Conservation (phyloP, 1,140 invertebrate genomes). For the Brachionus rubens region DNA sequence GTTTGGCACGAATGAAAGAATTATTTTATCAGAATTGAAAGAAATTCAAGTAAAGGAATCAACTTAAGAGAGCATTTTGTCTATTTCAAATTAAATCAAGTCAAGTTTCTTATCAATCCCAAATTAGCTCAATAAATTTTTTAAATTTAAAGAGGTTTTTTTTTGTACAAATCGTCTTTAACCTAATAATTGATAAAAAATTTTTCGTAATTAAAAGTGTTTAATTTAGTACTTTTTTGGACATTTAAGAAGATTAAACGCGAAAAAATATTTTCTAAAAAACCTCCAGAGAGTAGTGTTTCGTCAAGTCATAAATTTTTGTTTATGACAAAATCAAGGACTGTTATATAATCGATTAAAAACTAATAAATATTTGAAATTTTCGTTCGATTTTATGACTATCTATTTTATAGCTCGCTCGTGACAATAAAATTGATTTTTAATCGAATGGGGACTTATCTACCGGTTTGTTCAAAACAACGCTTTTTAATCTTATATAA, state of each 20-base stretch:
- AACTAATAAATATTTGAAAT: conserved; percentile 32
- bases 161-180: neutral
- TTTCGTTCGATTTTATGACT: neutral
- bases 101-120: too few relatives aligned
- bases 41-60: too few relatives aligned
- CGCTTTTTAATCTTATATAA: conserved; percentile 5
- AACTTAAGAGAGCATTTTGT: too few relatives aligned
- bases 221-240: neutral
- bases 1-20: too few relatives aligned
- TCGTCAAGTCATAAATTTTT: neutral
- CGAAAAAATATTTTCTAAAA: too few relatives aligned
- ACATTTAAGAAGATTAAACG: neutral
- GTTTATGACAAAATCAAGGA: neutral
- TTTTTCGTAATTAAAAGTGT: neutral
- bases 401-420: conserved; percentile 4
- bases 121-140: too few relatives aligned
- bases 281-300: neutral
- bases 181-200: neutral
- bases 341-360: conserved; percentile 42
- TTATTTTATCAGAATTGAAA: too few relatives aligned
- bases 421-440: conserved; percentile 40
- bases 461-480: neutral
- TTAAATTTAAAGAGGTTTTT: neutral
- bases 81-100: too few relatives aligned
- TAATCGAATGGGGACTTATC: conserved; percentile 40